Percentiles rank a stretch among this genome's conserved stretches.
These are phyloP conservation scores for Pterocles gutturalis DNA, from an alignment of 2,113 vertebrate genomes.

Conservation along the genomic window DNA sequence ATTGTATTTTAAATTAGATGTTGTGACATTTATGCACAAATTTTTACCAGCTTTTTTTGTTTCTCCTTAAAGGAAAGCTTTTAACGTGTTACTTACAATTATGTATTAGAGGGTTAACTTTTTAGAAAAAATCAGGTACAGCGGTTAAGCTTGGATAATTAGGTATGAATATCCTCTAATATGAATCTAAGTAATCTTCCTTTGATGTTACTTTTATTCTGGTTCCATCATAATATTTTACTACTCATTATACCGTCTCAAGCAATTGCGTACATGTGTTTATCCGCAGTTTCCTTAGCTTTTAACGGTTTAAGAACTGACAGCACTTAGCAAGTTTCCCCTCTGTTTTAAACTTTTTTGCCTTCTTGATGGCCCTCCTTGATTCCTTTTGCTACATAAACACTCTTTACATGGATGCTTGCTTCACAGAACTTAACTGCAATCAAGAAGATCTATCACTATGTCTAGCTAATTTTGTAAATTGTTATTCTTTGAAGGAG, in stretches of 20 bases:
- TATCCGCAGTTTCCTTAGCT: neutral
- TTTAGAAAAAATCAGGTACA: neutral
- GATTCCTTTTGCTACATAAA: neutral
- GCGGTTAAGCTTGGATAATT: neutral
- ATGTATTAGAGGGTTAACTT: neutral
- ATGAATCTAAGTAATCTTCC: neutral
- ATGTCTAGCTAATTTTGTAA: neutral
- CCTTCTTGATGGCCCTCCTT: neutral
- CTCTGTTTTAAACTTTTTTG: neutral
- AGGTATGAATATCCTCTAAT: neutral
- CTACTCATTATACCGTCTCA: neutral
- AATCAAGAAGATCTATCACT: neutral
- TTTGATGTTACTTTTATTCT: neutral
- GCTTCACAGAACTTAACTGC: neutral
- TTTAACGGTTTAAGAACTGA: neutral
- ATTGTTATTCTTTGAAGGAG: neutral
- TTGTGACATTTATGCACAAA: neutral
- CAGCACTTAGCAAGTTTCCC: neutral
- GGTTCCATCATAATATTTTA: neutral
- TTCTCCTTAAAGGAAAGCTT: neutral
- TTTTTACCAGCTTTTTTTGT: neutral
- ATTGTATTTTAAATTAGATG: neutral
- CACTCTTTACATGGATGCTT: fast-evolving
- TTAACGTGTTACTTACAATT: neutral
- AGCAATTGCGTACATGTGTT: neutral